Conservation (phyloP, 2,797 vertebrate species). For the Fistularia tabacaria region DNA sequence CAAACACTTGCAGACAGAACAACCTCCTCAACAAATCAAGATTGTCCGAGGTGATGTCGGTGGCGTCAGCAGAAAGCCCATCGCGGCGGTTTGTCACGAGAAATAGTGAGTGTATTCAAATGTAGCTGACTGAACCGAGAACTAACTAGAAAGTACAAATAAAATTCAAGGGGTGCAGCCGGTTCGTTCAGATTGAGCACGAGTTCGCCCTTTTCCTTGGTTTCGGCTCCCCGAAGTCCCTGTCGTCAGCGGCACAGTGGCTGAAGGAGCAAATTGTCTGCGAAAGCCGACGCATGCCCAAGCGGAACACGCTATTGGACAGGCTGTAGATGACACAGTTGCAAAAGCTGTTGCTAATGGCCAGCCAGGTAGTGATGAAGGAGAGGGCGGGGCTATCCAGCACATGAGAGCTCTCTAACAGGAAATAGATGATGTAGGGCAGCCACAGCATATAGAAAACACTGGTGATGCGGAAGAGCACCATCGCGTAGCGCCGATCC, state of each 20-base stretch:
- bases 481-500: conserved; percentile 94
- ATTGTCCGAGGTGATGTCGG: conserved; percentile 29
- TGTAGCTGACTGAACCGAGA: conserved; percentile 14
- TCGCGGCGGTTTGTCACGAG: too few relatives aligned
- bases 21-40: background rate
- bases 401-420: conserved; percentile 94
- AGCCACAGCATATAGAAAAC: conserved; percentile 99
- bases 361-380: conserved; percentile 97
- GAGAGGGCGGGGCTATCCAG: conserved; percentile 90
- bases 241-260: conserved; percentile 80
- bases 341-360: conserved; percentile 99
- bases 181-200: conserved; percentile 90
- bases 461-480: conserved; percentile 96
- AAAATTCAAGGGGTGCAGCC: too few relatives aligned
- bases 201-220: conserved; percentile 93
- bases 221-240: conserved; percentile 86
- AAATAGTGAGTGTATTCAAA: too few relatives aligned
- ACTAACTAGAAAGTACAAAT: conserved; percentile 24
- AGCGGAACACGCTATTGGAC: conserved; percentile 96
- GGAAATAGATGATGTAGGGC: conserved; percentile 97
- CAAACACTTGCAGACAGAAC: conserved; percentile 3
- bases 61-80: conserved; percentile 10
- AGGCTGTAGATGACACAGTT: conserved; percentile 99
- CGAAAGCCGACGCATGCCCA: conserved; percentile 93
- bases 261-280: conserved; percentile 89